phyloP scores from a whole-genome alignment of 2,888 invertebrate species.

The Petrolisthes cinctipes region DNA sequence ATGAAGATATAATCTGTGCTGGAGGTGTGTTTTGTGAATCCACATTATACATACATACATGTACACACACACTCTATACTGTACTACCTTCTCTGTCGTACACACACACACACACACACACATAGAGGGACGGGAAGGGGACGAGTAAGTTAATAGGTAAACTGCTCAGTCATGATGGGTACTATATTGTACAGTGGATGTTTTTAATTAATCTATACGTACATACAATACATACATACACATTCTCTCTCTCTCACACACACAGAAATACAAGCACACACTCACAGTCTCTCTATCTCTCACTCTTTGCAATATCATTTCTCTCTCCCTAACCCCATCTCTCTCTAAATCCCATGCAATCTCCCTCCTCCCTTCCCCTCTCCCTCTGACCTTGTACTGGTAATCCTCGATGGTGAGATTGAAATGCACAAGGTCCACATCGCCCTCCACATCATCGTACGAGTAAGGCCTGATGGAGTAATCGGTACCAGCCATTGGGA shows the following conservation, averaged over 20 bases:
- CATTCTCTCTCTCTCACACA: neutral
- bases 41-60: too few relatives aligned
- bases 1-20: too few relatives aligned
- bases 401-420: conserved; percentile 78
- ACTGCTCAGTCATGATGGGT: too few relatives aligned
- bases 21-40: too few relatives aligned
- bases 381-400: conserved; percentile 73
- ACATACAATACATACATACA: neutral
- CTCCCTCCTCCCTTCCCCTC: neutral
- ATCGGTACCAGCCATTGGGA: conserved; percentile 88
- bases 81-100: neutral
- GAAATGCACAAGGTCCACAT: conserved; percentile 75
- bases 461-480: conserved; percentile 82
- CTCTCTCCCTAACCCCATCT: too few relatives aligned
- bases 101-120: neutral
- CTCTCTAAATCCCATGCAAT: neutral
- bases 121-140: neutral
- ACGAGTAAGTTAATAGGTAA: too few relatives aligned
- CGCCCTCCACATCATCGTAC: conserved; percentile 75
- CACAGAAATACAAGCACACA: neutral
- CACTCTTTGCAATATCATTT: neutral
- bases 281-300: neutral
- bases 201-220: too few relatives aligned
- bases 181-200: too few relatives aligned
- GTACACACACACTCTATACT: neutral